Evolutionary conservation across 64 coral and sea anemone genomes (phyloP), one percentile per base, ranked within the genome.

Genomic region (Pocillopora damicornis): DNA sequence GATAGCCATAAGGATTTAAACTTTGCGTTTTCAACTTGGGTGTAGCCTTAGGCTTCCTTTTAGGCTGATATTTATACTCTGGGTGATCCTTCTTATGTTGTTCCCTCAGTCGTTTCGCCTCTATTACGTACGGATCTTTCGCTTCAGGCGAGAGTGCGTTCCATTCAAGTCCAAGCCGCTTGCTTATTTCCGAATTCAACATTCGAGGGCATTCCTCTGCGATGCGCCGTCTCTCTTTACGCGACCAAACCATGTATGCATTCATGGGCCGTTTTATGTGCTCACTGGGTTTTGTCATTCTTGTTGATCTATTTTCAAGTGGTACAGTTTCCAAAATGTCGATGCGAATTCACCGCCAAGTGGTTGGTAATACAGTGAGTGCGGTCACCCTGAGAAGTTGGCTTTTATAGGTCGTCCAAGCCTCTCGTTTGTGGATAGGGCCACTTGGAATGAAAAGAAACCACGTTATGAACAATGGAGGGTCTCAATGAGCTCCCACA

Each of bases 241-340:
- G 90, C 69, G 97, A 99, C 97, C 97, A 99, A 23, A 99, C 97
- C 97, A 99, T 99, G 37, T 99, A 99, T 1, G 97, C 97, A 79
- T 99, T 99, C 97, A 99, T 99, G 17, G 97, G 97, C 15, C 97
- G 87, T 86, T 99, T 99, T 59, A 99, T 99, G 75, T 99, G 97
- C 61, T 97, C 91, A 73, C 61, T 90, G 76, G 94, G 94, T 65
- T 97, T 97, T 62, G 94, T 97, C 94, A 97, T 97, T 57, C 25
- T 60, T 85, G 78, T 60, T 56, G 35, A 66, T 83, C 64, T 73
- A 58, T 81, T 26, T 15, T 81, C 60, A 84, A 89, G 36, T 74
- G 83, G 62, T 72, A 91, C 73, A 79, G 61, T 82, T 61, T 78
- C 60, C 61, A 61, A 88, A 69, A 26, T 45, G 25, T 90, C 37